Conservation (phyloP, 2,797 vertebrate species). For the Catamblyrhynchus diadema region DNA sequence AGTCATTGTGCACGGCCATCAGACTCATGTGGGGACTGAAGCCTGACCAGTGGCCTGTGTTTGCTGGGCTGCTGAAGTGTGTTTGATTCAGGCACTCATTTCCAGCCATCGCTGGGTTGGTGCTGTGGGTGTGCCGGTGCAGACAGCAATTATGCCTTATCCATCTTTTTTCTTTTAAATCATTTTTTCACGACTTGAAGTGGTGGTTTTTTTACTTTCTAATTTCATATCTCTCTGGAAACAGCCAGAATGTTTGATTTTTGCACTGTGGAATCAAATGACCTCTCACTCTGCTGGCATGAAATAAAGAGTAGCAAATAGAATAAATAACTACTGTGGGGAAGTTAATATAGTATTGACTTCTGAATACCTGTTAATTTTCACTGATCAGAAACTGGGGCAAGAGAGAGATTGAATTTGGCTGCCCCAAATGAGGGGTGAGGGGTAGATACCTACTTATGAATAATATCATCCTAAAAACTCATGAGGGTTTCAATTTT, state of each 20-base stretch:
- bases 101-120: fast-evolving
- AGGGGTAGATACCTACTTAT: background rate
- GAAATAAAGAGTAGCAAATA: background rate
- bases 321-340: slow-evolving; percentile 14
- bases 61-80: fast-evolving
- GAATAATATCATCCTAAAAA: slow-evolving; percentile 16
- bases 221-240: background rate
- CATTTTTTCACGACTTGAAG: background rate
- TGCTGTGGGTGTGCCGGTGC: background rate
- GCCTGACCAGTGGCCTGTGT: background rate
- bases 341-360: slow-evolving; percentile 55
- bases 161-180: background rate
- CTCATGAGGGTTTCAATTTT: background rate
- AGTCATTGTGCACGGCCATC: background rate
- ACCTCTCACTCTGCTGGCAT: background rate
- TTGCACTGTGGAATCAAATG: background rate
- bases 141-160: background rate
- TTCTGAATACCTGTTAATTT: slow-evolving; percentile 58
- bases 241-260: background rate
- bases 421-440: background rate
- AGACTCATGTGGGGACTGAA: background rate
- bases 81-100: background rate
- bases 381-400: background rate
- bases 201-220: background rate
- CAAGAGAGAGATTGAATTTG: background rate